A percentile compares a stretch with the other conserved stretches of the same genome.
Conservation (phyloP, 1,140 invertebrate species). For the Plutomurus gul region DNA sequence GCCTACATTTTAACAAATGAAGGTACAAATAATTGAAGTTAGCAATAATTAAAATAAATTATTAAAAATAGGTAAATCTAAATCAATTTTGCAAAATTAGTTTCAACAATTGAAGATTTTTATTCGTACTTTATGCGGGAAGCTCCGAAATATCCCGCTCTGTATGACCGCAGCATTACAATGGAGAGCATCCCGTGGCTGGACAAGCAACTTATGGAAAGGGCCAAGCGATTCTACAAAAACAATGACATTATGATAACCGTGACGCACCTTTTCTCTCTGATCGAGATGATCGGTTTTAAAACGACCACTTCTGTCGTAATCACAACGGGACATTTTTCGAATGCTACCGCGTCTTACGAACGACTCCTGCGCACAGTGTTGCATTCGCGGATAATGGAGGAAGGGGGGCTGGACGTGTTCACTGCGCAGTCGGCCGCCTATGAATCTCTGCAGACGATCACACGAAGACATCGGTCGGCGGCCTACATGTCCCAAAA, state of each 20-base stretch:
- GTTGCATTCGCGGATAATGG: neutral
- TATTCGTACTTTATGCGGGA: neutral
- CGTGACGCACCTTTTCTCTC: neutral
- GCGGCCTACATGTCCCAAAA: neutral
- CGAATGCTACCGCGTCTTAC: neutral
- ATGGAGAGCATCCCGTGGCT: neutral
- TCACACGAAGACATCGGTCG: neutral
- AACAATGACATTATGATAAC: neutral
- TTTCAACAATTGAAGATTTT: too few species aligned
- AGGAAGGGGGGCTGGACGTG: neutral
- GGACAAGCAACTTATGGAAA: neutral
- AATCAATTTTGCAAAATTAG: too few species aligned
- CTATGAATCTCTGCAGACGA: neutral
- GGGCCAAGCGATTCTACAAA: neutral
- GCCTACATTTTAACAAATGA: too few species aligned
- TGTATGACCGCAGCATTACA: neutral
- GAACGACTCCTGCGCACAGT: neutral
- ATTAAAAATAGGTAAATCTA: too few species aligned
- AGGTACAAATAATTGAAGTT: too few species aligned
- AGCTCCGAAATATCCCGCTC: neutral
- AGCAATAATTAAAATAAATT: too few species aligned
- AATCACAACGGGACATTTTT: neutral
- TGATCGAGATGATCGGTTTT: neutral
- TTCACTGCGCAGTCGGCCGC: neutral
- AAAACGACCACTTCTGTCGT: neutral